phyloP scores from a whole-genome alignment of 1,140 invertebrate species.

The Octopus sinensis region DNA sequence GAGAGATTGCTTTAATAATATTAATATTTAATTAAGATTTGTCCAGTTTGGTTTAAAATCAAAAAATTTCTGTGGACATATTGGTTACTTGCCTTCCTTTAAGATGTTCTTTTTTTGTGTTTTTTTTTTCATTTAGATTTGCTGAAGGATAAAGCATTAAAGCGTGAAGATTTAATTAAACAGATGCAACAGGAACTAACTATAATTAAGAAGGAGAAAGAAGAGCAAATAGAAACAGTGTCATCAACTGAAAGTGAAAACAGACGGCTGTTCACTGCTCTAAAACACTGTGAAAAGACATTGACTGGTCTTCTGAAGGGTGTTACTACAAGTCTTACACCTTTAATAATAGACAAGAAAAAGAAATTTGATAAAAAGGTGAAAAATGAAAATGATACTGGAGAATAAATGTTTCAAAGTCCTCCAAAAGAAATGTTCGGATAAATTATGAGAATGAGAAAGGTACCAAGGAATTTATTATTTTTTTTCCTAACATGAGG shows the following conservation, averaged over 20 bases:
- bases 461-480: background rate
- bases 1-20: no score
- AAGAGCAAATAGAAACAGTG: background rate
- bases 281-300: conserved; percentile 5
- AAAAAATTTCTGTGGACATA: no score
- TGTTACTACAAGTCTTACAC: background rate
- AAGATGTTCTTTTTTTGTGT: background rate
- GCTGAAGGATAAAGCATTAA: background rate
- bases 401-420: background rate
- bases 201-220: background rate
- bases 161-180: background rate
- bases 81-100: background rate
- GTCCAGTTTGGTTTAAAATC: no score
- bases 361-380: conserved; percentile 6
- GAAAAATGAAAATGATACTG: conserved; percentile 11
- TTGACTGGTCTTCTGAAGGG: conserved; percentile 2
- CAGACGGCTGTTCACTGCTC: background rate
- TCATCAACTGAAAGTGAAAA: background rate
- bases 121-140: background rate
- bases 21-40: no score
- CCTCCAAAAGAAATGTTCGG: background rate
- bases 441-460: background rate
- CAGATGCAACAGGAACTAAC: background rate
- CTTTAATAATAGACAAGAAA: background rate
- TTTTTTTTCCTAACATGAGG: background rate